Base-by-base conservation (phyloP, 2,113 vertebrate species). In the Psilopsiagon aurifrons region DNA sequence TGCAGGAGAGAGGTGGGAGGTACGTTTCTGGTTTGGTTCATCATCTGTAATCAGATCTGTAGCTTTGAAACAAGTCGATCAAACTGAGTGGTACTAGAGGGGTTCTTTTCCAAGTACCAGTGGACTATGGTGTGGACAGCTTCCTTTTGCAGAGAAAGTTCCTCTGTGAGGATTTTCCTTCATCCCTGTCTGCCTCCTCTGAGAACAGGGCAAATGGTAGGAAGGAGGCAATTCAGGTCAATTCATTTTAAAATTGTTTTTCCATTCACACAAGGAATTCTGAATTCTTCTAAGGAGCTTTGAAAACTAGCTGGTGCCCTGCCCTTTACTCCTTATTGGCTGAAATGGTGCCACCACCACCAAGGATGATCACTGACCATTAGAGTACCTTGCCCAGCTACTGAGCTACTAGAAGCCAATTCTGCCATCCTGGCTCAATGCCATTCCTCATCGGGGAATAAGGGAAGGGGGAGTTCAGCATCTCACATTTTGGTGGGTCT, bases 381-480 rank as follows among this genome's bases (percentile, higher is more conserved):
- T 43, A 63, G 41, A 63, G 54, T 0, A 1, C 41, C 1, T 0
- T 41, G 39, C 29, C 39, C 23, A 8, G 4, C 37, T 64, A 43
- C 75, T 54, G 62, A 47, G 68, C 68, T 86, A 18, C 41, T 35
- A 20, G 69, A 6, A 81, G 55, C 55, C 47, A 62, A 13, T 8
- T 0, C 46, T 43, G 39, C 51, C 90, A 57, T 5, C 49, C 33
- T 10, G 29, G 39, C 44, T 47, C 4, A 1, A 5, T 55, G 41
- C 31, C 35, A 18, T 37, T 55, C 41, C 55, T 28, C 33, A 10
- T 25, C 16, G 7, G 33, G 64, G 17, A 66, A 25, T n/a, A 59
- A 35, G 10, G 59, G 49, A 64, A 33, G 15, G 27, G 6, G 9
- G 51, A 46, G 33, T n/a, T 83, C 33, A 57, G 6, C 33, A 59